Conservation (phyloP, 2,888 invertebrate genomes). For the Zaprionus bogoriensis region DNA sequence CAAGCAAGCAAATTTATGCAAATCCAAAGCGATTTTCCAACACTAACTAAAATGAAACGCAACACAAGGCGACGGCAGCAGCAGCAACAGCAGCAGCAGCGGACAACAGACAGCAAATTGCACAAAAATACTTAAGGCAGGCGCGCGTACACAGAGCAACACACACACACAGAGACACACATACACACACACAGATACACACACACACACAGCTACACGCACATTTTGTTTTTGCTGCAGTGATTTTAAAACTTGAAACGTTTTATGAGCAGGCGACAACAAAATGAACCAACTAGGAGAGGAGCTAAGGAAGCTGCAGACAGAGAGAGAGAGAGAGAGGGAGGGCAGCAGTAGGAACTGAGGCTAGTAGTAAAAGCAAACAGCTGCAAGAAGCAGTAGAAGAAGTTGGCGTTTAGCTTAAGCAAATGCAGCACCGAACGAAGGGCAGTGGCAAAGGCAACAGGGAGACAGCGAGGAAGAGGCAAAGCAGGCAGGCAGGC, state of each 20-base stretch:
- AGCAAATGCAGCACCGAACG: conserved; percentile 55
- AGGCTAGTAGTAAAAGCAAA: conserved; percentile 55
- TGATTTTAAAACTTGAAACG: conserved; percentile 65
- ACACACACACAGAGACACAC: conserved; percentile 4
- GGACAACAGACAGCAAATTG: conserved; percentile 63
- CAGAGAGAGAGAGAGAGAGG: not conserved
- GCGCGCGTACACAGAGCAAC: conserved; percentile 9
- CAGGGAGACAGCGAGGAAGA: not conserved
- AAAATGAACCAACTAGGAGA: conserved; percentile 14
- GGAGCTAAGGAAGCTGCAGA: not conserved
- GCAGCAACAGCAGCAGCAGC: conserved; percentile 30
- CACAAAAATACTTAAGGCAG: conserved; percentile 73
- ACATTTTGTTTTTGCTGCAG: conserved; percentile 57
- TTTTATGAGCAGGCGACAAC: conserved; percentile 51
- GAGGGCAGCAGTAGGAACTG: not conserved
- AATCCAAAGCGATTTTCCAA: conserved; percentile 77
- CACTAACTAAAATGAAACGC: conserved; percentile 75
- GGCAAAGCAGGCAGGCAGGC: not conserved
- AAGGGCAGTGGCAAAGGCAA: not conserved
- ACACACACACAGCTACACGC: conserved; percentile 5
- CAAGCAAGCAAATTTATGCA: conserved; percentile 73
- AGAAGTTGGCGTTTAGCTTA: conserved; percentile 64
- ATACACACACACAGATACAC: conserved; percentile 5
- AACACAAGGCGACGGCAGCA: conserved; percentile 31
- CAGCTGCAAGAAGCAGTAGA: conserved; percentile 48